Evolutionary conservation across 2,888 invertebrate species (phyloP).

Genomic region (Dolichomitus sp.): DNA sequence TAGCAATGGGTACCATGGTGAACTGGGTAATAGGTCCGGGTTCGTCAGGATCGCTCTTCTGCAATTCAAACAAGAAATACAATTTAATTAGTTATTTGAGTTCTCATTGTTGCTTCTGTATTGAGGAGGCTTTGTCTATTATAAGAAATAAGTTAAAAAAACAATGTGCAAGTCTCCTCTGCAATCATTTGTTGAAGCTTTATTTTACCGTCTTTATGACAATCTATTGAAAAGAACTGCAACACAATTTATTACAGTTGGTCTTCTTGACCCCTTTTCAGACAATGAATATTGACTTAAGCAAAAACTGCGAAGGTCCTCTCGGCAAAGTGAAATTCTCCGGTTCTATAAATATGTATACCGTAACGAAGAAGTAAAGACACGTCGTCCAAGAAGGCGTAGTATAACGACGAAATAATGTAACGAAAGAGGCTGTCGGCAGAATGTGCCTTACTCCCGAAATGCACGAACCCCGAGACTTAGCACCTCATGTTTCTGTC

Average conservation of each 20-base stretch:
- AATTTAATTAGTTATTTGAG: background rate
- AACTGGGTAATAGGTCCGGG: constrained; percentile 95
- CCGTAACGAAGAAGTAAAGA: constrained; percentile 19
- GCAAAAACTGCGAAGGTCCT: background rate
- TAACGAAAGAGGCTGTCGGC: background rate
- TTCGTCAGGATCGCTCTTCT: constrained; percentile 98
- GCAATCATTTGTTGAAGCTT: background rate
- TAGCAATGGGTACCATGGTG: constrained; percentile 93
- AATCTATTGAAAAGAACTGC: background rate
- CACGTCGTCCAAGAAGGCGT: background rate
- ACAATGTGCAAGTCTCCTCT: background rate
- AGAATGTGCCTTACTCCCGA: background rate
- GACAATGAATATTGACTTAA: constrained; percentile 5
- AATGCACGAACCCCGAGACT: background rate
- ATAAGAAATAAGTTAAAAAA: background rate
- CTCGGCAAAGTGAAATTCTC: constrained; percentile 19
- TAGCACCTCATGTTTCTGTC: constrained; percentile 18
- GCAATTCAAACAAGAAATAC: constrained; percentile 74
- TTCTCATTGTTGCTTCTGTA: background rate
- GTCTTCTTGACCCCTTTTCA: background rate
- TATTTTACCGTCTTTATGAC: background rate
- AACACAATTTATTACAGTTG: background rate
- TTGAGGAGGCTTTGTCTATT: background rate
- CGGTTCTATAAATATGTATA: background rate
- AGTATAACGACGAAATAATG: constrained; percentile 30